Evolutionary conservation across 2,113 vertebrate genomes (phyloP).

Genomic region (Cyanoliseus patagonus): DNA sequence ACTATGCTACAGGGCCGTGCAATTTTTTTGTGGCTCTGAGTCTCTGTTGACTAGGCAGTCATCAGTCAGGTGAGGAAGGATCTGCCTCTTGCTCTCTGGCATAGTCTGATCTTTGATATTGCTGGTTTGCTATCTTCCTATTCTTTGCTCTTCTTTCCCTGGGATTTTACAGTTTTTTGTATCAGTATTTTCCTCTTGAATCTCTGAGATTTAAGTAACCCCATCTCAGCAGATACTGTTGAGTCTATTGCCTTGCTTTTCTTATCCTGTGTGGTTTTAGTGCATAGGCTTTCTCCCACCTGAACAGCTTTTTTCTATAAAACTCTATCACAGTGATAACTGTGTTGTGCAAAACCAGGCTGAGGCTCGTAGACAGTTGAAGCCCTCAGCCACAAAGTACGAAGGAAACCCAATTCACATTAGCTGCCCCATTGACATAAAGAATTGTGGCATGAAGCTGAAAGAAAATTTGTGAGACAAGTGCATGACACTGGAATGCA

Average conservation of each 20-base stretch:
- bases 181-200: neutral
- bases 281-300: neutral
- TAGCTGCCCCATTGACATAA: neutral
- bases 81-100: neutral
- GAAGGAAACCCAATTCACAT: neutral
- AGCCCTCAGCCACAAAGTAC: neutral
- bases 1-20: fast-evolving
- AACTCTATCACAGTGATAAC: neutral
- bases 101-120: neutral
- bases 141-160: neutral
- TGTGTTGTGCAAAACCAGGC: neutral
- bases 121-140: neutral
- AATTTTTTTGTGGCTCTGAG: neutral
- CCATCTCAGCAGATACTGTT: neutral
- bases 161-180: neutral
- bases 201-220: neutral
- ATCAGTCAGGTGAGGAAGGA: neutral
- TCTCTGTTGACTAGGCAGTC: neutral
- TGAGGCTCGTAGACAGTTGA: fast-evolving
- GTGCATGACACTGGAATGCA: neutral
- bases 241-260: neutral
- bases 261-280: neutral
- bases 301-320: neutral
- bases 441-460: neutral
- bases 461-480: neutral